Evolutionary conservation across 2,113 vertebrate species (phyloP).

Genomic region (Brachypteracias leptosomus): DNA sequence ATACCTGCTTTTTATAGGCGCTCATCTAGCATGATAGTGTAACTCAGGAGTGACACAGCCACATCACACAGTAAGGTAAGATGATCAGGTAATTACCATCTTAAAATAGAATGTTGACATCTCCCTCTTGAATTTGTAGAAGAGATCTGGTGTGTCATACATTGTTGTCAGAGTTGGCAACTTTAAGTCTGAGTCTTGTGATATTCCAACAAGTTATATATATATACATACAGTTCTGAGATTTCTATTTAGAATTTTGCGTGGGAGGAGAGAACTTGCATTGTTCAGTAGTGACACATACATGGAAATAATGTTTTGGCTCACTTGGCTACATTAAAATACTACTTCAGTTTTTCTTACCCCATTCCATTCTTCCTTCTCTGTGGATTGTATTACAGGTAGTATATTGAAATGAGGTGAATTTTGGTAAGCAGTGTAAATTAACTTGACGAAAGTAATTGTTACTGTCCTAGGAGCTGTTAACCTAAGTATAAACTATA

Average conservation of each 20-base stretch:
- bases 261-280: not conserved
- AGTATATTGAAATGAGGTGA: not conserved
- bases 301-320: not conserved
- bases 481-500: not conserved
- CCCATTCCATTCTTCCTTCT: not conserved
- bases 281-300: slow-evolving; percentile 1
- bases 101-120: not conserved
- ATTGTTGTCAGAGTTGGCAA: not conserved
- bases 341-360: not conserved
- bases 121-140: not conserved
- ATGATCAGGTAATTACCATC: not conserved
- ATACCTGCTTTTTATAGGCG: not conserved
- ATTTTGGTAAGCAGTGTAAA: not conserved
- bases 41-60: not conserved
- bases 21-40: not conserved
- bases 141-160: not conserved
- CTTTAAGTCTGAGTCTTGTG: not conserved
- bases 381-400: not conserved
- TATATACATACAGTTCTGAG: not conserved
- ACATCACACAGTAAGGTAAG: not conserved
- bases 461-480: not conserved
- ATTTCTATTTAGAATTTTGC: not conserved
- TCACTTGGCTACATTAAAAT: not conserved
- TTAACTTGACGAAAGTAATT: not conserved
- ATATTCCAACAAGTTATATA: not conserved